Evolutionary conservation across 2,888 invertebrate species (phyloP).

Genomic region (Hyles lineata): DNA sequence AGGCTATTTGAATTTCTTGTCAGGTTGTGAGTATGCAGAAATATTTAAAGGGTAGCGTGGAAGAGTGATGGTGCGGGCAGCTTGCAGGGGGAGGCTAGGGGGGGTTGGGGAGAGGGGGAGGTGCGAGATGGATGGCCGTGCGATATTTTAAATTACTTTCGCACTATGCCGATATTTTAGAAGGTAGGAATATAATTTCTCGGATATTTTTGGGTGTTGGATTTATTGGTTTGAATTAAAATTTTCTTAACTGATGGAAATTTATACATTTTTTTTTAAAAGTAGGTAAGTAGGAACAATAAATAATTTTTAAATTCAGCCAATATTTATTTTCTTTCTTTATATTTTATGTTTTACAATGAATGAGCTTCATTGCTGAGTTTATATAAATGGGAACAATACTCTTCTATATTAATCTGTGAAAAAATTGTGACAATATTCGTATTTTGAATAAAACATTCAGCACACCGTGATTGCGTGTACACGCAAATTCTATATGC

Average conservation of each 20-base stretch:
- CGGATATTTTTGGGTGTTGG: neutral
- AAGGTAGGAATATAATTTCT: slow-evolving; percentile 5
- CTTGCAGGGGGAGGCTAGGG: neutral
- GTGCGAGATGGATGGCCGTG: slow-evolving; percentile 15
- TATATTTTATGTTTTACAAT: no score
- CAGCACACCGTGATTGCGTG: no score
- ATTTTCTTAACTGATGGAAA: neutral
- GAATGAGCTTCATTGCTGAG: no score
- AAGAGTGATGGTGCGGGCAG: slow-evolving; percentile 22
- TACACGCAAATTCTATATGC: no score
- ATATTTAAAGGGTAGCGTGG: slow-evolving; percentile 18
- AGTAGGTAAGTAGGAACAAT: neutral
- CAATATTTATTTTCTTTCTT: no score
- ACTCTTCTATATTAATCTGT: no score
- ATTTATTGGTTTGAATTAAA: neutral
- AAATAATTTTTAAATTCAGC: no score
- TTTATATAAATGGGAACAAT: no score
- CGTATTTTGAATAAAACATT: no score
- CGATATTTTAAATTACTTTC: slow-evolving; percentile 23
- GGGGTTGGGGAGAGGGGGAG: neutral
- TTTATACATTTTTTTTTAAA: neutral
- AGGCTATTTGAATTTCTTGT: slow-evolving; percentile 19
- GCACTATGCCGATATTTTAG: slow-evolving; percentile 13
- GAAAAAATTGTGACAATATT: no score
- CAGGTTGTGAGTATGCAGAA: slow-evolving; percentile 23